Base-by-base conservation (phyloP, 2,797 vertebrate genomes). In the Mormyrus proboscirostris region DNA sequence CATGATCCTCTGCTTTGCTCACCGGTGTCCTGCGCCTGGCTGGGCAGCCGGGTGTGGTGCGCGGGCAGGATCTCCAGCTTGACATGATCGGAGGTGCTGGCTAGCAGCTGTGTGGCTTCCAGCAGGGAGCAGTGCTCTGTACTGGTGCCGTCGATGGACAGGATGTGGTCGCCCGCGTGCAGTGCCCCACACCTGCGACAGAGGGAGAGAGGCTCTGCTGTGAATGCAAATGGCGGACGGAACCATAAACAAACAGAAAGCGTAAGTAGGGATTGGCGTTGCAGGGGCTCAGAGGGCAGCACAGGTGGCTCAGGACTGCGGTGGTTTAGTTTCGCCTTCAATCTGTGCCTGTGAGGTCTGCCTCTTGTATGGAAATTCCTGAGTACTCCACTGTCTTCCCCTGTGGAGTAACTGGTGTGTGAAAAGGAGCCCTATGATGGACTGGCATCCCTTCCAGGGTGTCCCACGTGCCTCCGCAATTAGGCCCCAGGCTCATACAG, bases 91-190 rank as follows among this genome's bases (percentile, higher is more conserved):
- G 96, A 95, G 51, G 97, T 98, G 92, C 96, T 97, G 86, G 97
- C 97, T 90, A 99, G 92, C 6, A 99, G 96, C 93, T 98, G 97
- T 5, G 97, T 98, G 19, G 98, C 98, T 92, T 99, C 98, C 89
- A 98, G 94, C 6, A 99, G 93, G 0, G 97, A 97, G 90, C 98
- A 99, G 94, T 98, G 97, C 19, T 99, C 98, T 0, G 97, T 99
- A 76, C 97, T 97, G 0, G 97, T 98, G 50, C 98, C 97, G 12
- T 99, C 97, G 1, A 99, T 99, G 91, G 97, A 97, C 88, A 99
- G 96, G 92, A 99, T 97, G 92, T 98, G 98, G 93, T 99, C 98
- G 0, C 98, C 98, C 0, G 96, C 90, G 0, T 97, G 98, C 91
- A 99, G 57, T 0, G 97, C 98, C 0, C 98, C 98, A 49, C 97